phyloP scores from a whole-genome alignment of 2,797 vertebrate species.

The Helostoma temminkii region DNA sequence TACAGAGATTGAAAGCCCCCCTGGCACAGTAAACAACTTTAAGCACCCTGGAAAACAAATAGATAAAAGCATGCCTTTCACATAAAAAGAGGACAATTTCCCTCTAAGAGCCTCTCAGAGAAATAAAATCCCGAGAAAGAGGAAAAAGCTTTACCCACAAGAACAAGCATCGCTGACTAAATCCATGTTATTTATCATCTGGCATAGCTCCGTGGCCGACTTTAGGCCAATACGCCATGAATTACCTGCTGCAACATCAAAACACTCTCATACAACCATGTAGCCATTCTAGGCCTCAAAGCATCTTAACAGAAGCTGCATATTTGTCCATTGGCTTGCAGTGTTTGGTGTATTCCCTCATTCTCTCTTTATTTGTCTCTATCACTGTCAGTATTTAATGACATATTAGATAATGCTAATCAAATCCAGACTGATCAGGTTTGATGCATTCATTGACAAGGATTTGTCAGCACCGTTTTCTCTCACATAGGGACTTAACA shows the following conservation, averaged over 20 bases:
- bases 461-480: slow-evolving; percentile 64
- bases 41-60: slow-evolving; percentile 83
- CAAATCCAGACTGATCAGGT: slow-evolving; percentile 68
- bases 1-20: slow-evolving; percentile 62
- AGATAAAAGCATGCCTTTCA: slow-evolving; percentile 83
- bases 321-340: slow-evolving; percentile 59
- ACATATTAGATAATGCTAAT: slow-evolving; percentile 67
- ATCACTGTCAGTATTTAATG: slow-evolving; percentile 45
- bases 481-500: slow-evolving; percentile 62
- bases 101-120: slow-evolving; percentile 78
- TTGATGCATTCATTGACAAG: slow-evolving; percentile 71
- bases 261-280: slow-evolving; percentile 70
- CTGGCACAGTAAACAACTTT: slow-evolving; percentile 82
- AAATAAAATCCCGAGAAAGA: slow-evolving; percentile 78
- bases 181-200: slow-evolving; percentile 79
- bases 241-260: slow-evolving; percentile 81
- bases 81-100: slow-evolving; percentile 82
- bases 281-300: slow-evolving; percentile 66
- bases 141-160: slow-evolving; percentile 75
- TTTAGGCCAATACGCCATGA: slow-evolving; percentile 66
- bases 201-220: slow-evolving; percentile 73
- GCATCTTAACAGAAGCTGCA: slow-evolving; percentile 59
- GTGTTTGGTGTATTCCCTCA: slow-evolving; percentile 41
- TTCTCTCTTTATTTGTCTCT: slow-evolving; percentile 13
- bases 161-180: slow-evolving; percentile 79